Conservation (phyloP, 2,888 invertebrate genomes). For the Troglohyphantes excavatus region DNA sequence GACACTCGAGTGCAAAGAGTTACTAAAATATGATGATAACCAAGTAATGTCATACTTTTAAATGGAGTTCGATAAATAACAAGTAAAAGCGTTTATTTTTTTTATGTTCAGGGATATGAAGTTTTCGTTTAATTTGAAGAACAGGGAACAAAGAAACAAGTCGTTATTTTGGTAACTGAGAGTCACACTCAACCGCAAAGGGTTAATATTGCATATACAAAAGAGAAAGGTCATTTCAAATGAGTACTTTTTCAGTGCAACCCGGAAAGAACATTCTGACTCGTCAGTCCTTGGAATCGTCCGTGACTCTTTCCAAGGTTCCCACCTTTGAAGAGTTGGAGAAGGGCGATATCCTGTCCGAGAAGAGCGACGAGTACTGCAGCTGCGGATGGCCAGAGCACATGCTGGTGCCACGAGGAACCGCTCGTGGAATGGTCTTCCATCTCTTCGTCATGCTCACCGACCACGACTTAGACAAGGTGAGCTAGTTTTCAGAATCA, state of each 20-base stretch:
- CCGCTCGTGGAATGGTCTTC: constrained; percentile 86
- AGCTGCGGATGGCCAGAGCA: constrained; percentile 95
- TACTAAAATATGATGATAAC: too few species aligned
- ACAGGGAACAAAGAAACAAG: too few species aligned
- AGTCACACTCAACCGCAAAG: too few species aligned
- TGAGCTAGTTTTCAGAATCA: constrained; percentile 81
- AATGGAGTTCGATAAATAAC: too few species aligned
- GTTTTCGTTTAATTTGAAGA: too few species aligned
- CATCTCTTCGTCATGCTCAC: constrained; percentile 91
- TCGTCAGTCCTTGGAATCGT: constrained; percentile 88
- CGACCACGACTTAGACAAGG: constrained; percentile 87
- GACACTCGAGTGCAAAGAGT: too few species aligned
- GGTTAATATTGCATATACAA: too few species aligned
- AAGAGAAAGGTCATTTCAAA: too few species aligned
- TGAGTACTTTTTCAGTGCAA: constrained; percentile 87
- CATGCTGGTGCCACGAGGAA: constrained; percentile 90
- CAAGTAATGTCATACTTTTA: too few species aligned
- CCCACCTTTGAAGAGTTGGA: constrained; percentile 90
- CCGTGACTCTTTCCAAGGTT: constrained; percentile 92
- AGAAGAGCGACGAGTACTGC: constrained; percentile 88
- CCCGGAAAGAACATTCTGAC: constrained; percentile 85
- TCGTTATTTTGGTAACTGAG: too few species aligned
- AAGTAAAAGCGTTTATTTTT: too few species aligned
- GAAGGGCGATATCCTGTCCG: constrained; percentile 78
- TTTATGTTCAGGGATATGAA: too few species aligned